These are phyloP conservation scores for Catonia carolina DNA, from an alignment of 2,888 invertebrate species.

Conservation along the genomic window DNA sequence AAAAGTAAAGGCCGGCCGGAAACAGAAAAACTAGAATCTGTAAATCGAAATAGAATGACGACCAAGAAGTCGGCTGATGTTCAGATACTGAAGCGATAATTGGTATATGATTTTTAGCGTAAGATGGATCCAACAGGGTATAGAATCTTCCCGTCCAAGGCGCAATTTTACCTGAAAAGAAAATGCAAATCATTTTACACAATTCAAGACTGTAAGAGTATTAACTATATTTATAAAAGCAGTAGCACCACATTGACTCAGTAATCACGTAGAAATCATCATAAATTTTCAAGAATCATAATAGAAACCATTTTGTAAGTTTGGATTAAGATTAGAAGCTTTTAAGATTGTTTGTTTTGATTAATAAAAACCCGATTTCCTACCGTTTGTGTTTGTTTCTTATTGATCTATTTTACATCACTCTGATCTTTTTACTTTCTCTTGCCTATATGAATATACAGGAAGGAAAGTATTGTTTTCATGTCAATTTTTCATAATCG, in stretches of 20 bases:
- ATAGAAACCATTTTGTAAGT: too few species aligned
- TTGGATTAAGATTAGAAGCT: too few species aligned
- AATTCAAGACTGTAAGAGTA: conserved; percentile 11
- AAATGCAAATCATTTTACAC: conserved; percentile 20
- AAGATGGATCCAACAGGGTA: conserved; percentile 90
- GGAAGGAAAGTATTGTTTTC: too few species aligned
- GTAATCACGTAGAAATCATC: too few species aligned
- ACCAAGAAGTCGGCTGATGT: conserved; percentile 98
- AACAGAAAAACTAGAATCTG: conserved; percentile 94
- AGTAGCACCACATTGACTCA: too few species aligned
- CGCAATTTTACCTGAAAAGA: conserved; percentile 70
- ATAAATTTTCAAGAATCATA: not conserved
- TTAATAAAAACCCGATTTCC: too few species aligned
- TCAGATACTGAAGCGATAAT: conserved; percentile 97
- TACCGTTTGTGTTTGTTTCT: too few species aligned
- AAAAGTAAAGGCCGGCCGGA: conserved; percentile 94
- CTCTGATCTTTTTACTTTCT: too few species aligned
- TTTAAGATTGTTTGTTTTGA: too few species aligned
- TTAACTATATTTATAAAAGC: not conserved
- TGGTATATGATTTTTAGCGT: conserved; percentile 97
- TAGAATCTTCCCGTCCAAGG: conserved; percentile 98
- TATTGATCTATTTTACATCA: too few species aligned
- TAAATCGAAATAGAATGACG: conserved; percentile 95
- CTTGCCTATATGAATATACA: too few species aligned
- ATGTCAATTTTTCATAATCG: too few species aligned